Evolutionary conservation across 1,140 invertebrate genomes (phyloP).

Genomic region (Cydia splendana): DNA sequence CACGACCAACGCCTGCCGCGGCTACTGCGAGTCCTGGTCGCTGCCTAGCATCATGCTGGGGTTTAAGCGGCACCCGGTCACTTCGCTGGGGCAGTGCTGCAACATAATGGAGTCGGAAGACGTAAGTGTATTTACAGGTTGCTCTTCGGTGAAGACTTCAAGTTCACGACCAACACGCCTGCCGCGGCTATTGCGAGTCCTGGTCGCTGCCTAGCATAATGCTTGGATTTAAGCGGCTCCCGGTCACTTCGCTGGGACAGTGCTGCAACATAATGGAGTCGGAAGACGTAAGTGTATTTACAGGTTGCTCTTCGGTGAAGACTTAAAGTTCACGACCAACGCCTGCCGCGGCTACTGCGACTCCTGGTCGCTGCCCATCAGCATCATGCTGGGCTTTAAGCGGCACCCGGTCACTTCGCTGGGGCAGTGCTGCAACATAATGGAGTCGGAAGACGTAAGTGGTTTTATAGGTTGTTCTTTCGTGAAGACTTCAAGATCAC

Average conservation of each 20-base stretch:
- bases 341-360: conserved; percentile 93
- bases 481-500: conserved; percentile 84
- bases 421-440: conserved; percentile 94
- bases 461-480: too few relatives aligned
- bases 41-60: conserved; percentile 82
- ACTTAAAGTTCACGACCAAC: conserved; percentile 91
- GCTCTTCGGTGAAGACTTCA: conserved; percentile 80
- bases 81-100: conserved; percentile 93
- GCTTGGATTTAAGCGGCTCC: conserved; percentile 83
- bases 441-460: conserved; percentile 90
- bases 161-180: conserved; percentile 92
- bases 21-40: conserved; percentile 92
- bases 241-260: conserved; percentile 91
- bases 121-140: conserved; percentile 76
- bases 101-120: conserved; percentile 93
- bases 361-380: conserved; percentile 87
- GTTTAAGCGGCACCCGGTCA: conserved; percentile 86
- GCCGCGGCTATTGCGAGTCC: conserved; percentile 91
- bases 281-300: conserved; percentile 84
- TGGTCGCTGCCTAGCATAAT: conserved; percentile 85
- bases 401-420: conserved; percentile 89
- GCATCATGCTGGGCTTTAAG: conserved; percentile 83
- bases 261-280: conserved; percentile 95
- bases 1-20: conserved; percentile 92
- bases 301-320: conserved; percentile 41